phyloP scores from a whole-genome alignment of 2,113 vertebrate species.

The Trachemys scripta region DNA sequence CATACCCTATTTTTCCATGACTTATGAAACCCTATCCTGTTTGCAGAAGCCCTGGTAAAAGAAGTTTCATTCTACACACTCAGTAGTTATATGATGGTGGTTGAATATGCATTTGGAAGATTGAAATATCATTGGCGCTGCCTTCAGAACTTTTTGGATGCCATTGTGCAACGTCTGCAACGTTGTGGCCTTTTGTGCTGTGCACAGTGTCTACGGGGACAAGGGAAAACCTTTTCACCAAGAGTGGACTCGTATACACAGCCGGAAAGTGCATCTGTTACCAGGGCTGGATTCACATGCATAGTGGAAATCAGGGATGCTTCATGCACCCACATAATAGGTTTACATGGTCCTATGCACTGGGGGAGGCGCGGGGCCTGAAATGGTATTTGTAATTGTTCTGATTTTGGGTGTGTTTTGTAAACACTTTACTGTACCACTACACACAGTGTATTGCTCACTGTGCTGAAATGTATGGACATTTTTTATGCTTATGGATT shows the following conservation, averaged over 20 bases:
- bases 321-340: not conserved
- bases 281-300: not conserved
- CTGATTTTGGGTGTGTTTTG: not conserved
- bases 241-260: not conserved
- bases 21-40: too few relatives aligned
- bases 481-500: not conserved
- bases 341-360: not conserved
- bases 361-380: too few relatives aligned
- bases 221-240: not conserved
- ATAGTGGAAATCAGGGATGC: not conserved
- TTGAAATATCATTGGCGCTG: too few relatives aligned
- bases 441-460: not conserved
- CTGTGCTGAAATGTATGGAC: not conserved
- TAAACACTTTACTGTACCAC: not conserved
- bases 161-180: too few relatives aligned
- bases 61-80: too few relatives aligned
- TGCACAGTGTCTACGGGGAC: too few relatives aligned
- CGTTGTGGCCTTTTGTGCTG: too few relatives aligned
- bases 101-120: too few relatives aligned
- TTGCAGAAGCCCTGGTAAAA: too few relatives aligned
- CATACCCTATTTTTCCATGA: too few relatives aligned
- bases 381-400: not conserved
- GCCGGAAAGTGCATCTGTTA: not conserved
- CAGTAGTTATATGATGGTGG: too few relatives aligned
- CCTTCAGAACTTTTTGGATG: too few relatives aligned